These are phyloP conservation scores for honey bee (Apis mellifera) DNA, from an alignment of 1,140 invertebrate species.

Conservation along the genomic window Amel_HAv3.1 CM009931.2:16615501-16616000, in stretches of 20 bases:
- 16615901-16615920: constrained; percentile 67
- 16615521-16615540: not conserved
- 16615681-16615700: constrained; percentile 47
- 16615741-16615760: constrained; percentile 3
- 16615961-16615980: constrained; percentile 83
- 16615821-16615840: too few relatives aligned
- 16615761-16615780: not conserved
- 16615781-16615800: not conserved
- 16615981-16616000: constrained; percentile 76
- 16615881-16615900: not conserved
- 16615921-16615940: constrained; percentile 85
- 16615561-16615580: constrained; percentile 7
- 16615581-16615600: constrained; percentile 47
- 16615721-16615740: constrained; percentile 23
- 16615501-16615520: not conserved
- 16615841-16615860: too few relatives aligned
- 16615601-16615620: constrained; percentile 46
- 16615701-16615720: constrained; percentile 44
- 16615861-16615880: too few relatives aligned
- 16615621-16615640: constrained; percentile 59
- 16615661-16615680: constrained; percentile 54
- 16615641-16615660: constrained; percentile 59
- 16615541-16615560: not conserved
- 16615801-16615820: not conserved
- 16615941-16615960: constrained; percentile 88